Percentiles rank a stretch among this genome's conserved stretches.
Conservation (phyloP, 2,113 vertebrate species). For the Alligator sinensis region DNA sequence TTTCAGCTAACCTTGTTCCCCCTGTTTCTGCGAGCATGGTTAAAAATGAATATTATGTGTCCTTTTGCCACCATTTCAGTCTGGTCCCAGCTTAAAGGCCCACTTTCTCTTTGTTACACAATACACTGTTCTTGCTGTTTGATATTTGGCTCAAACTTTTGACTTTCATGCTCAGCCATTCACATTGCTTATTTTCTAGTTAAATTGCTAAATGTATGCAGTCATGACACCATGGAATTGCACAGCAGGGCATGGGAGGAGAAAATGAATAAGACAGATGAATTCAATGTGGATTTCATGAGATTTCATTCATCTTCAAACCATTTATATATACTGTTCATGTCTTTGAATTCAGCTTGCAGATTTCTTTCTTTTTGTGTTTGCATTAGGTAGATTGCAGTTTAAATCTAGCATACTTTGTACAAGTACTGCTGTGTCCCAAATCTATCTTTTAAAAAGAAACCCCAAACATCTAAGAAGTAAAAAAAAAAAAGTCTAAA, state of each 20-base stretch:
- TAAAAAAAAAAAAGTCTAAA: slow-evolving; percentile 2
- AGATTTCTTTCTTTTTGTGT: slow-evolving; percentile 50
- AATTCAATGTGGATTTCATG: slow-evolving; percentile 91
- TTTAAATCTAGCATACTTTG: slow-evolving; percentile 60
- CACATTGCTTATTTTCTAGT: slow-evolving; percentile 75
- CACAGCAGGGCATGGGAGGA: slow-evolving; percentile 78
- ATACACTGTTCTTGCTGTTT: slow-evolving; percentile 71
- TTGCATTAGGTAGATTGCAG: slow-evolving; percentile 70
- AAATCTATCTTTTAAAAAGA: slow-evolving; percentile 32
- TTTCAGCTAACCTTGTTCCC: slow-evolving; percentile 76
- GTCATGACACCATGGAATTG: slow-evolving; percentile 78
- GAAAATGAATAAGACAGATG: slow-evolving; percentile 71
- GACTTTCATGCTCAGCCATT: slow-evolving; percentile 70
- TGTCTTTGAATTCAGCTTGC: slow-evolving; percentile 77
- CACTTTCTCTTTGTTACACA: slow-evolving; percentile 72
- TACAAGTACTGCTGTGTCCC: slow-evolving; percentile 58
- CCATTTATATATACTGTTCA: slow-evolving; percentile 78
- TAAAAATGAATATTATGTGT: slow-evolving; percentile 80
- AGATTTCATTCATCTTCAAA: slow-evolving; percentile 87
- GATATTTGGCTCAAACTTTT: slow-evolving; percentile 61
- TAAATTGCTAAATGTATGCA: slow-evolving; percentile 77
- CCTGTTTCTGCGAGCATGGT: slow-evolving; percentile 90
- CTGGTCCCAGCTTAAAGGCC: slow-evolving; percentile 71
- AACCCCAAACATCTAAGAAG: slow-evolving; percentile 16
- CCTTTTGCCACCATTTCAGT: slow-evolving; percentile 72